These are phyloP conservation scores for Pocota personata DNA, from an alignment of 2,888 invertebrate genomes.

Conservation along the genomic window DNA sequence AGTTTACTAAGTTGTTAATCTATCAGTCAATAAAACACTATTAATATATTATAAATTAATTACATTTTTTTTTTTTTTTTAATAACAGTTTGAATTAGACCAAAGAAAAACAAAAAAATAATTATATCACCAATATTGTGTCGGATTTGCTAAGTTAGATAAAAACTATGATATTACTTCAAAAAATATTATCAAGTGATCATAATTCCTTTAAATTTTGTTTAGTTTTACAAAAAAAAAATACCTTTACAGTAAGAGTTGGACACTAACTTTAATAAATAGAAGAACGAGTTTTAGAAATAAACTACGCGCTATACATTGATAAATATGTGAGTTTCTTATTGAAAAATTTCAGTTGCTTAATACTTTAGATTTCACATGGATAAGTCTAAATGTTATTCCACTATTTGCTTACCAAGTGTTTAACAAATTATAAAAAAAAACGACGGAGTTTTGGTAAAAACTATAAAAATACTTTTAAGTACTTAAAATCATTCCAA, in stretches of 20 bases:
- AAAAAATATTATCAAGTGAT: constrained; percentile 27
- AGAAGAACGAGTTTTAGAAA: neutral
- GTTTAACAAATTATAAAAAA: neutral
- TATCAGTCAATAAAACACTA: constrained; percentile 80
- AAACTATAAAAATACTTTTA: constrained; percentile 24
- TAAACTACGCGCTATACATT: constrained; percentile 45
- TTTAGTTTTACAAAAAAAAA: constrained; percentile 11
- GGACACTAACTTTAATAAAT: constrained; percentile 2
- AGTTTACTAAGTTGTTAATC: constrained; percentile 78
- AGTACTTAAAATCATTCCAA: constrained; percentile 54
- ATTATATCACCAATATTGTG: constrained; percentile 64
- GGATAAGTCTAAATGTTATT: constrained; percentile 28
- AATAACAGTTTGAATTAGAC: constrained; percentile 75
- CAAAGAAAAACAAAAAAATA: constrained; percentile 26
- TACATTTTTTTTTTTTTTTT: constrained; percentile 61
- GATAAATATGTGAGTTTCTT: constrained; percentile 38
- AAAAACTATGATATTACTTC: constrained; percentile 22
- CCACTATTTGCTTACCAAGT: constrained; percentile 20
- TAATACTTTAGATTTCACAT: constrained; percentile 66
- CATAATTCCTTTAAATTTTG: neutral
- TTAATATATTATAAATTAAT: constrained; percentile 71
- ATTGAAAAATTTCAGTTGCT: constrained; percentile 8
- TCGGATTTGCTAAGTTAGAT: constrained; percentile 60
- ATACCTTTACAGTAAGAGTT: constrained; percentile 30
- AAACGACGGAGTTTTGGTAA: neutral